phyloP scores from a whole-genome alignment of 1,140 invertebrate genomes.

The Pristionchus pacificus region DNA sequence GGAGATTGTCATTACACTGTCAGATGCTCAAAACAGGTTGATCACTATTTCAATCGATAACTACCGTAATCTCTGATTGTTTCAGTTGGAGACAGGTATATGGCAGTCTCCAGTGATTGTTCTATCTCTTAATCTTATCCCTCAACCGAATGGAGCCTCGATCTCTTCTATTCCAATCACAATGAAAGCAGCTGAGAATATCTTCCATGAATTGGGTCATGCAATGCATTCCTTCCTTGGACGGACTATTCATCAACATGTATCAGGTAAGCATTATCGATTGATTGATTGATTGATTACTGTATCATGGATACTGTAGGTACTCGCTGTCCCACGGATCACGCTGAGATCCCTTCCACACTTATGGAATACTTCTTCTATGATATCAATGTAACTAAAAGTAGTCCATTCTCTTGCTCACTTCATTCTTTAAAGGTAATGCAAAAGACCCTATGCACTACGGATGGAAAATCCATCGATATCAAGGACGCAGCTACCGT shows the following conservation, averaged over 20 bases:
- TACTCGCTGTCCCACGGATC: constrained; percentile 90
- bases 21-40: constrained; percentile 74
- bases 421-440: constrained; percentile 20
- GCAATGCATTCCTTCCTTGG: constrained; percentile 98
- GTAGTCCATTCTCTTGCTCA: neutral
- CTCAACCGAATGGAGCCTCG: constrained; percentile 57
- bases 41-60: no score
- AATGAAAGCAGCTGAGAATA: constrained; percentile 81
- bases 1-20: constrained; percentile 99
- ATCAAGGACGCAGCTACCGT: constrained; percentile 41
- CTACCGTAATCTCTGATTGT: constrained; percentile 14
- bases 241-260: constrained; percentile 88
- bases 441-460: constrained; percentile 9
- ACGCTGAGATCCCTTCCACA: constrained; percentile 95
- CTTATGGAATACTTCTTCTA: constrained; percentile 96
- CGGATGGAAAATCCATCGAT: constrained; percentile 6
- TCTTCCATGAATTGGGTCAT: constrained; percentile 99
- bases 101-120: constrained; percentile 83
- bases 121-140: constrained; percentile 71
- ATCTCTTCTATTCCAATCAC: constrained; percentile 72
- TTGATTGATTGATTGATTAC: neutral
- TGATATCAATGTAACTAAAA: constrained; percentile 71
- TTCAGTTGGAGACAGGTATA: constrained; percentile 43
- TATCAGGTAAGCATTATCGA: constrained; percentile 75
- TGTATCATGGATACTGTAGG: constrained; percentile 51